Conservation (phyloP, 2,797 vertebrate genomes). For the Antennarius maculatus region DNA sequence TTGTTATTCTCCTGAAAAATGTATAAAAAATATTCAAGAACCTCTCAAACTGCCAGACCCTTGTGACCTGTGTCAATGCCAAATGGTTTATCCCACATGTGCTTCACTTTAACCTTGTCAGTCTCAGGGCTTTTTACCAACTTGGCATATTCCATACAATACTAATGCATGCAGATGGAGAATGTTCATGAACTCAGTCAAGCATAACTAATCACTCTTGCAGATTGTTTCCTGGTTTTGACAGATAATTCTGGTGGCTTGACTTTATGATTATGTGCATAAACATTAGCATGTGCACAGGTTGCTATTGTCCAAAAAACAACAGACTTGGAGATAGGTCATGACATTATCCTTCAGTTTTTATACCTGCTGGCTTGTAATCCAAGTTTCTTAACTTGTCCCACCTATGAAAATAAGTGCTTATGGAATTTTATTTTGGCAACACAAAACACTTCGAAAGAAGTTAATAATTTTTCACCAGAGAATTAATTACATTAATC, state of each 20-base stretch:
- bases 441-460: neutral
- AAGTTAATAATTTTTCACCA: constrained; percentile 26
- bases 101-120: constrained; percentile 81
- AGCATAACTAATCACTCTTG: constrained; percentile 84
- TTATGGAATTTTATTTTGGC: constrained; percentile 24
- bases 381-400: neutral
- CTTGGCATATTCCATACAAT: constrained; percentile 76
- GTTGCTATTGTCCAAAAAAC: constrained; percentile 67
- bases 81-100: constrained; percentile 74
- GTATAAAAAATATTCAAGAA: constrained; percentile 22
- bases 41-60: constrained; percentile 66
- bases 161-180: constrained; percentile 80
- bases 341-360: constrained; percentile 34
- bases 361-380: too few relatives aligned
- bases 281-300: constrained; percentile 73
- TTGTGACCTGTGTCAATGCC: constrained; percentile 63
- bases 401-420: neutral
- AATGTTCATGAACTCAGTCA: constrained; percentile 80
- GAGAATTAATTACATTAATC: constrained; percentile 38
- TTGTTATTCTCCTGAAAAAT: constrained; percentile 18
- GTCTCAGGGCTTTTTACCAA: constrained; percentile 63
- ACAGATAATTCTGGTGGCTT: constrained; percentile 74
- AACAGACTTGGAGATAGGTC: constrained; percentile 61
- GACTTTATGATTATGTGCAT: constrained; percentile 80
- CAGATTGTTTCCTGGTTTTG: constrained; percentile 77